Evolutionary conservation across 1,140 invertebrate genomes (phyloP).

Genomic region (Nephila pilipes): DNA sequence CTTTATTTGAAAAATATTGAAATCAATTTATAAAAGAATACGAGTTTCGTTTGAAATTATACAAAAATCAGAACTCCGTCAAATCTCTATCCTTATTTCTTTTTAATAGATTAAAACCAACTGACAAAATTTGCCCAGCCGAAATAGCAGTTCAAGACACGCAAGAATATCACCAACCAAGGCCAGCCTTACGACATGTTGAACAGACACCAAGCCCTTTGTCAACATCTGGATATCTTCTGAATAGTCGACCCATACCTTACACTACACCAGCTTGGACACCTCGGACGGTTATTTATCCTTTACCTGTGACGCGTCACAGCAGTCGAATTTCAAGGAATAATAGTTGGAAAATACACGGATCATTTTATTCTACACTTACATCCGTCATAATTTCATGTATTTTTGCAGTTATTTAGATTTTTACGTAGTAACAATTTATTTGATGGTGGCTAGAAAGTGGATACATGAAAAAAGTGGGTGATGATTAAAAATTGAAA

Average conservation of each 20-base stretch:
- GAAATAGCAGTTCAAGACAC: background rate
- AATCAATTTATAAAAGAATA: too few relatives aligned
- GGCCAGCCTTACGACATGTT: slow-evolving; percentile 36
- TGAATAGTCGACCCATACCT: slow-evolving; percentile 19
- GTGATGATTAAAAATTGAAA: background rate
- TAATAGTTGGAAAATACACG: background rate
- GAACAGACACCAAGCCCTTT: slow-evolving; percentile 52
- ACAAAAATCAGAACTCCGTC: too few relatives aligned
- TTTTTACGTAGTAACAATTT: too few relatives aligned
- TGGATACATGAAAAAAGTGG: background rate
- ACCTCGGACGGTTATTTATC: slow-evolving; percentile 66
- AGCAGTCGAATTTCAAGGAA: slow-evolving; percentile 61
- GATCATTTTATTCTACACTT: background rate
- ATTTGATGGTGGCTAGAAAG: background rate
- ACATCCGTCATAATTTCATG: background rate
- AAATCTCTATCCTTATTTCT: background rate
- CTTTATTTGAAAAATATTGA: too few relatives aligned
- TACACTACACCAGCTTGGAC: slow-evolving; percentile 70
- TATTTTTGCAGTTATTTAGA: background rate
- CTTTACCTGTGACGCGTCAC: slow-evolving; percentile 68
- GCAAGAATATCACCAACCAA: slow-evolving; percentile 31
- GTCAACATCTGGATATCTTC: slow-evolving; percentile 49
- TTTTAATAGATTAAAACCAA: slow-evolving; percentile 49
- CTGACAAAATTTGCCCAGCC: slow-evolving; percentile 62
- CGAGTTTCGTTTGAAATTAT: too few relatives aligned